Percentiles rank a stretch among this genome's conserved stretches.
phyloP scores from a whole-genome alignment of 2,797 vertebrate genomes.

The Coregonus sp. region DNA sequence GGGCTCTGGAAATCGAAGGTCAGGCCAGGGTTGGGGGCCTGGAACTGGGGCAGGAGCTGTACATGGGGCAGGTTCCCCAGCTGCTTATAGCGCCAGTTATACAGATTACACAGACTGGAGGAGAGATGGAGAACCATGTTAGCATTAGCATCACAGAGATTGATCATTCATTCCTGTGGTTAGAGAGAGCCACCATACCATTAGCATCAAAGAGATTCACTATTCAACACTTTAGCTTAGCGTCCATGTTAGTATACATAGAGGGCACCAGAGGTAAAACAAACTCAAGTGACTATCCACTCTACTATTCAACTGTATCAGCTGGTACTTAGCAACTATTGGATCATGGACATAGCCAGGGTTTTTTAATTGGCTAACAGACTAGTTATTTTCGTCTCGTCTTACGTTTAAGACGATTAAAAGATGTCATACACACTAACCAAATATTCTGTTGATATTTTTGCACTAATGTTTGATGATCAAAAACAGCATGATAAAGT shows the following conservation, averaged over 20 bases:
- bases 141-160: not conserved
- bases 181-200: not conserved
- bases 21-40: conserved; percentile 91
- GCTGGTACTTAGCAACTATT: not conserved
- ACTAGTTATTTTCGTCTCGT: not conserved
- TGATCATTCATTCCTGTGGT: not conserved
- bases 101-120: conserved; percentile 92
- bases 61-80: conserved; percentile 96
- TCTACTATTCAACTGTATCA: not conserved
- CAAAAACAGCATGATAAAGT: too few species aligned
- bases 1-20: conserved; percentile 94
- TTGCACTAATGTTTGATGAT: too few species aligned
- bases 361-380: not conserved
- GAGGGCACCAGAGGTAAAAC: not conserved
- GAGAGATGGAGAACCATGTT: not conserved
- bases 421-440: not conserved
- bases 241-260: not conserved
- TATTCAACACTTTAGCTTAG: not conserved
- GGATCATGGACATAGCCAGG: not conserved
- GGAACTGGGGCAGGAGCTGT: conserved; percentile 92
- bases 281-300: too few species aligned
- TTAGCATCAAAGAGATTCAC: not conserved
- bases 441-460: too few species aligned
- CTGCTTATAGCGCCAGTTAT: conserved; percentile 99
- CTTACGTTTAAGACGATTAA: not conserved